phyloP scores from a whole-genome alignment of 2,888 invertebrate species.

The Andrena camellia region DNA sequence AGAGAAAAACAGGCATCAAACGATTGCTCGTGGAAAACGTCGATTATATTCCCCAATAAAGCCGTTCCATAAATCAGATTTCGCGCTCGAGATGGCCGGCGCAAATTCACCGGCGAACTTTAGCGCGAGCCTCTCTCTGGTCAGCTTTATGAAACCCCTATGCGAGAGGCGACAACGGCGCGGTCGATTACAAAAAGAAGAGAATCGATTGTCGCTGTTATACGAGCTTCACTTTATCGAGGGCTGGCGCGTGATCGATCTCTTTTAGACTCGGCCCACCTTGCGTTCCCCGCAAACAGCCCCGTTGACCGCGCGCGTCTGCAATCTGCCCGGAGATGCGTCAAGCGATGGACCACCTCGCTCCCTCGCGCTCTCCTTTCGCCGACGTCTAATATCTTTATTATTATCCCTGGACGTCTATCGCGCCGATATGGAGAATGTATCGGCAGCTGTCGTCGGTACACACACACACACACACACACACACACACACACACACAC shows the following conservation, averaged over 20 bases:
- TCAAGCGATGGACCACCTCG: neutral
- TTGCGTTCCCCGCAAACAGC: slow-evolving; percentile 21
- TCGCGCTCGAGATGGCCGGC: slow-evolving; percentile 10
- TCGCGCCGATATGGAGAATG: slow-evolving; percentile 57
- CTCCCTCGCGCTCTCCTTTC: slow-evolving; percentile 24
- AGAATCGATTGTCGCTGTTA: slow-evolving; percentile 27
- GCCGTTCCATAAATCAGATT: slow-evolving; percentile 45
- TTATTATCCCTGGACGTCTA: slow-evolving; percentile 66
- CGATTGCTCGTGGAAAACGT: slow-evolving; percentile 14
- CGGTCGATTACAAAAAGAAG: slow-evolving; percentile 6
- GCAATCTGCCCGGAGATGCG: neutral
- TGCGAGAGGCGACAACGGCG: slow-evolving; percentile 21
- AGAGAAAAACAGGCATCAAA: neutral
- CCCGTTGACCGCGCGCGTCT: slow-evolving; percentile 9
- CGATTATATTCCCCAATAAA: slow-evolving; percentile 48
- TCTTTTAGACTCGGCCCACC: slow-evolving; percentile 55
- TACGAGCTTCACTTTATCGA: slow-evolving; percentile 47
- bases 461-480: slow-evolving; percentile 13
- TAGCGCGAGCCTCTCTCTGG: neutral
- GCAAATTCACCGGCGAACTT: slow-evolving; percentile 39
- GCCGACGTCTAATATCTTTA: slow-evolving; percentile 51
- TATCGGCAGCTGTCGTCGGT: slow-evolving; percentile 71
- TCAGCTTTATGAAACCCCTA: slow-evolving; percentile 35
- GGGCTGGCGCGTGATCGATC: slow-evolving; percentile 57
- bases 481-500: slow-evolving; percentile 14